These are phyloP conservation scores for Drosophila melanosoma DNA, from an alignment of 2,888 invertebrate species.

Conservation along the genomic window DNA sequence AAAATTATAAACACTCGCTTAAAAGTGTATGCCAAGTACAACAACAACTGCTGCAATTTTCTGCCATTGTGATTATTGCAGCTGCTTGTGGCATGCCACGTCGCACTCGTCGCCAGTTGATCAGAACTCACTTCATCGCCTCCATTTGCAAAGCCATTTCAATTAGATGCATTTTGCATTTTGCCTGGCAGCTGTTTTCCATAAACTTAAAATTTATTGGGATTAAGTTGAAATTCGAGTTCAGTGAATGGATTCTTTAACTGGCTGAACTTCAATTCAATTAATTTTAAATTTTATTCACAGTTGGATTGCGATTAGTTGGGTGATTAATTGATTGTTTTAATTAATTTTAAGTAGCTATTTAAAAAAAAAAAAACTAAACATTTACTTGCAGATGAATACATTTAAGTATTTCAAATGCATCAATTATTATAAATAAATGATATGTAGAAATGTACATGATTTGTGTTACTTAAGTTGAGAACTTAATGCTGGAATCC, in stretches of 20 bases:
- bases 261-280: neutral
- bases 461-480: conserved; percentile 1
- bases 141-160: conserved; percentile 27
- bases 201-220: neutral
- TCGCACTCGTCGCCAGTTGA: conserved; percentile 13
- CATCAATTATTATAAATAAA: neutral
- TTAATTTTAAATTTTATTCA: neutral
- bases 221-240: conserved; percentile 4
- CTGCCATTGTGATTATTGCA: conserved; percentile 42
- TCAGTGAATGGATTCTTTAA: neutral
- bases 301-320: neutral
- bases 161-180: conserved; percentile 40
- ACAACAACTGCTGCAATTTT: conserved; percentile 3
- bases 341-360: neutral
- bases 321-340: neutral
- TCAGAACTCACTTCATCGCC: conserved; percentile 13
- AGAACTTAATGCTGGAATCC: neutral
- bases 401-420: neutral
- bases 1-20: conserved; percentile 5
- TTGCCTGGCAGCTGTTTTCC: neutral
- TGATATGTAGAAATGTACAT: neutral
- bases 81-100: conserved; percentile 58
- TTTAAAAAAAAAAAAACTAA: no score
- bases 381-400: neutral
- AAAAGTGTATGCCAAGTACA: conserved; percentile 10